Percentiles rank a stretch among this genome's conserved stretches.
These are phyloP conservation scores for Antedon mediterranea DNA, from an alignment of 53 echinoderm and acorn worm genomes.

Conservation along the genomic window DNA sequence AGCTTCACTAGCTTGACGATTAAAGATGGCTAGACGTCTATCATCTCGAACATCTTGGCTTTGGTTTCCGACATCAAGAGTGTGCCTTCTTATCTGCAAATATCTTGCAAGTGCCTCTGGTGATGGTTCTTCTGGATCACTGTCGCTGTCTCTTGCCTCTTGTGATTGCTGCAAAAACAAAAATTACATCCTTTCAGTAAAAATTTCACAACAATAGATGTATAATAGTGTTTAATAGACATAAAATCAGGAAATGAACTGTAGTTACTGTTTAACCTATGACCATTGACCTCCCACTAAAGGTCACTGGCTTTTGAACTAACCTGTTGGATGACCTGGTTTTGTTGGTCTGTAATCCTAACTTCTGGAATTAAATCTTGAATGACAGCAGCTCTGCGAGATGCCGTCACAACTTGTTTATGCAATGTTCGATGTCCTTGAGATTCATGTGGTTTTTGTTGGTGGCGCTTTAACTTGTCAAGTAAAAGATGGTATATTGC, in stretches of 20 bases:
- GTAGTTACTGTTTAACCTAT: too few relatives aligned
- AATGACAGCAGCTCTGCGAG: not conserved
- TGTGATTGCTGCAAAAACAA: not conserved
- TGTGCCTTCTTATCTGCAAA: slow-evolving; percentile 61
- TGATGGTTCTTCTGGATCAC: slow-evolving; percentile 73
- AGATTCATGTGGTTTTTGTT: slow-evolving; percentile 6
- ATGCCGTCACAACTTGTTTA: not conserved
- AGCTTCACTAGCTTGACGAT: slow-evolving; percentile 25
- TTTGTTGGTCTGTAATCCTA: slow-evolving; percentile 60
- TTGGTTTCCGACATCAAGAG: slow-evolving; percentile 66
- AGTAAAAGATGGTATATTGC: slow-evolving; percentile 96
- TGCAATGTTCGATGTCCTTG: not conserved
- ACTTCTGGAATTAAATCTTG: slow-evolving; percentile 58
- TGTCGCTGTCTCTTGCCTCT: slow-evolving; percentile 61
- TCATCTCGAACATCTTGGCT: slow-evolving; percentile 34
- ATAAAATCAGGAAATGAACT: too few relatives aligned
- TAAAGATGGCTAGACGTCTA: not conserved
- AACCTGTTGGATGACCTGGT: slow-evolving; percentile 67
- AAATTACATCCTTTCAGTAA: too few relatives aligned
- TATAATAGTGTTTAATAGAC: too few relatives aligned
- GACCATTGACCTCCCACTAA: too few relatives aligned
- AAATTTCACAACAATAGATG: too few relatives aligned
- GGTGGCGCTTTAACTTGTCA: slow-evolving; percentile 65
- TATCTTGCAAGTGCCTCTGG: slow-evolving; percentile 67
- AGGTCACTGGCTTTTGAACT: not conserved